Percentiles rank a stretch among this genome's conserved stretches.
Evolutionary conservation across 2,797 vertebrate species (phyloP).

Genomic region (Liasis olivaceus): DNA sequence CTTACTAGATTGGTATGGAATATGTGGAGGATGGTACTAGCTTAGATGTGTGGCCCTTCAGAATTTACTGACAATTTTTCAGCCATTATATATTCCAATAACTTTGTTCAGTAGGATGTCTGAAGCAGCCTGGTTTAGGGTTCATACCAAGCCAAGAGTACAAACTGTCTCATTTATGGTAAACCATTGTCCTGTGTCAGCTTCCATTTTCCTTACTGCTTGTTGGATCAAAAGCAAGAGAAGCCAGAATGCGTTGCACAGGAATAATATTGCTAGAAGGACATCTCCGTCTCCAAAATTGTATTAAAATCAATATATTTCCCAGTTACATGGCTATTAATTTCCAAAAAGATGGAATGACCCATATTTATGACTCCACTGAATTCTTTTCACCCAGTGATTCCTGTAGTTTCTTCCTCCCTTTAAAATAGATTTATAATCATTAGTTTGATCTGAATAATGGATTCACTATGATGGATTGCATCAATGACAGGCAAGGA

Average conservation of each 20-base stretch:
- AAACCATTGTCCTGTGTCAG: neutral
- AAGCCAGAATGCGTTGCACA: neutral
- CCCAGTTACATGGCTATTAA: neutral
- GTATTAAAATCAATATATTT: neutral
- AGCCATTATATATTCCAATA: neutral
- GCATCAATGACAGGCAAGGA: neutral
- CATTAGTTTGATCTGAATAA: constrained; percentile 17
- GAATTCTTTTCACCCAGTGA: neutral
- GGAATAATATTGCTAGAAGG: neutral
- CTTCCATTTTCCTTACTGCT: neutral
- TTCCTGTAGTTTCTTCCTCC: neutral
- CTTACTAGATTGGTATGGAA: neutral
- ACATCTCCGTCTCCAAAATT: neutral
- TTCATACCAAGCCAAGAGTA: neutral
- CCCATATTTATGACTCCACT: neutral
- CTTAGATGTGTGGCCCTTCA: neutral
- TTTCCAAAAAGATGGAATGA: constrained; percentile 12
- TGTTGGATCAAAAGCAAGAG: neutral
- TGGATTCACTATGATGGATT: neutral
- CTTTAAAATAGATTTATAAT: constrained; percentile 2
- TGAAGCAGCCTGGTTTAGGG: neutral
- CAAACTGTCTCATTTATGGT: neutral
- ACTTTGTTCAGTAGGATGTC: neutral
- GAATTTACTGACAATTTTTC: neutral
- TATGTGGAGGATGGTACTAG: too few species aligned